phyloP scores from a whole-genome alignment of 2,888 invertebrate genomes.

The Chrysolina oricalcia region DNA sequence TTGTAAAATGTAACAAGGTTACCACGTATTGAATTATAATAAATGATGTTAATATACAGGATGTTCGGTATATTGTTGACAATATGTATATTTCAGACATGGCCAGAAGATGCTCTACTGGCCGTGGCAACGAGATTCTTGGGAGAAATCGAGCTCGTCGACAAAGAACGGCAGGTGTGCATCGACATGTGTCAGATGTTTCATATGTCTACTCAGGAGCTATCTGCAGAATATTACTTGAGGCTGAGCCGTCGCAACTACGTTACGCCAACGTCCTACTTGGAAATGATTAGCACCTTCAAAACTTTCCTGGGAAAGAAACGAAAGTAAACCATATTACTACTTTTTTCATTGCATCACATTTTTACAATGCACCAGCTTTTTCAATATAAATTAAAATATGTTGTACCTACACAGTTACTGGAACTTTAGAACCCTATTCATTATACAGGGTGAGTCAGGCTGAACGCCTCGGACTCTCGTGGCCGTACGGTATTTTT shows the following conservation, averaged over 20 bases:
- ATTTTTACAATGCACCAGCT: no score
- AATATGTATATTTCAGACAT: slow-evolving; percentile 75
- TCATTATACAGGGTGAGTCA: no score
- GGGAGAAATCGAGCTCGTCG: slow-evolving; percentile 84
- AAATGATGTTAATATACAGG: not conserved
- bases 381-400: no score
- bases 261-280: slow-evolving; percentile 94
- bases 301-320: slow-evolving; percentile 85
- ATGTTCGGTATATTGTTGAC: not conserved
- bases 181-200: slow-evolving; percentile 93
- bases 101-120: slow-evolving; percentile 94
- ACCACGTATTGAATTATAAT: no score
- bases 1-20: no score
- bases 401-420: no score
- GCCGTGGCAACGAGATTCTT: slow-evolving; percentile 91
- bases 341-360: no score
- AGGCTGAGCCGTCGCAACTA: slow-evolving; percentile 87
- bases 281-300: slow-evolving; percentile 93
- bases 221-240: slow-evolving; percentile 79
- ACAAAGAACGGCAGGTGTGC: slow-evolving; percentile 82
- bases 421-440: no score
- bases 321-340: slow-evolving; percentile 75
- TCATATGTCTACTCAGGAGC: slow-evolving; percentile 85
- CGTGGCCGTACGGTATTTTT: no score
- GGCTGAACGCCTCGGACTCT: no score